Conservation (phyloP, 2,888 invertebrate genomes). For the Eupithecia vulgata region DNA sequence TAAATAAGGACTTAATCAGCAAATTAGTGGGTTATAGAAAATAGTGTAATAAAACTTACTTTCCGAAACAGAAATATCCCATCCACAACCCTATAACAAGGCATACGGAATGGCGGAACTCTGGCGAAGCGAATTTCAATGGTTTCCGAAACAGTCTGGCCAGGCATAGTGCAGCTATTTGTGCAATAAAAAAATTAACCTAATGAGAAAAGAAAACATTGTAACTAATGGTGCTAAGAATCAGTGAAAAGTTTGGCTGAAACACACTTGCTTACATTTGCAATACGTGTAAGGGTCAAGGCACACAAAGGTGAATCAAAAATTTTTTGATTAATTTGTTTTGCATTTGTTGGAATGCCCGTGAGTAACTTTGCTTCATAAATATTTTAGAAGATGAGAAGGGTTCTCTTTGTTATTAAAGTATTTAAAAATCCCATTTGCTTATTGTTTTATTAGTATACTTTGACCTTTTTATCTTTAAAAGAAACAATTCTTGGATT, state of each 20-base stretch:
- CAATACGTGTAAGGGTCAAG: neutral
- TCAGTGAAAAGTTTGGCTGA: conserved; percentile 11
- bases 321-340: too few relatives aligned
- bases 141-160: conserved; percentile 91
- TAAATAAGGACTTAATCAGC: neutral
- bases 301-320: neutral
- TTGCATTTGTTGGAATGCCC: neutral
- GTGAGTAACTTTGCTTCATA: neutral
- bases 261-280: neutral
- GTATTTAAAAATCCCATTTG: neutral
- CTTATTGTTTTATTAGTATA: neutral
- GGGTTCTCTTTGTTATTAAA: neutral
- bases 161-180: conserved; percentile 90
- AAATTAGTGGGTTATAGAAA: neutral
- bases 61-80: conserved; percentile 95
- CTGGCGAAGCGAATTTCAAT: conserved; percentile 88
- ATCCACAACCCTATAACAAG: conserved; percentile 90
- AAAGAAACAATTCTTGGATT: neutral
- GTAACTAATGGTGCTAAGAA: conserved; percentile 51
- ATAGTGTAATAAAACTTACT: conserved; percentile 80
- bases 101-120: conserved; percentile 90
- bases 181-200: conserved; percentile 94
- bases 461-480: neutral
- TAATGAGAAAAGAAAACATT: conserved; percentile 79
- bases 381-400: neutral